These are phyloP conservation scores for Edolisoma coerulescens DNA, from an alignment of 2,113 vertebrate genomes.

Conservation along the genomic window DNA sequence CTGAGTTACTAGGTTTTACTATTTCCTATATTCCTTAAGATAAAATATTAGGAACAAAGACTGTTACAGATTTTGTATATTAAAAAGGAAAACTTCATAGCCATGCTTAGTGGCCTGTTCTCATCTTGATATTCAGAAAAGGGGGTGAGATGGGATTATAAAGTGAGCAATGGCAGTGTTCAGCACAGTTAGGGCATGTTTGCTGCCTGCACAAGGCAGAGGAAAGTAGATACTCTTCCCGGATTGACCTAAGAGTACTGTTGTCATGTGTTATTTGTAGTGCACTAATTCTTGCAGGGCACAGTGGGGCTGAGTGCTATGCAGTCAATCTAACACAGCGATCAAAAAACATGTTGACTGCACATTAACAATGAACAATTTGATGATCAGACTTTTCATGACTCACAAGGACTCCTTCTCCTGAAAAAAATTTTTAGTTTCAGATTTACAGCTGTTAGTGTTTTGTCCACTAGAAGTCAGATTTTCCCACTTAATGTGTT, in stretches of 20 bases:
- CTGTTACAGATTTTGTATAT: background rate
- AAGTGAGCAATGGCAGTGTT: background rate
- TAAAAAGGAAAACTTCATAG: background rate
- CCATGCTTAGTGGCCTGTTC: background rate
- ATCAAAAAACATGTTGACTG: background rate
- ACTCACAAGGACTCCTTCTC: background rate
- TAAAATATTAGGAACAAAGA: background rate
- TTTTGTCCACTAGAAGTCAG: conserved; percentile 5
- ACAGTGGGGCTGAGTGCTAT: background rate
- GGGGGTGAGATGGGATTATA: background rate
- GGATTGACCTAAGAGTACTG: background rate
- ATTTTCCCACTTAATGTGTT: background rate
- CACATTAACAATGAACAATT: background rate
- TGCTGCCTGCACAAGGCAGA: background rate
- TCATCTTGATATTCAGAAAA: background rate
- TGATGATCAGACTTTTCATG: background rate
- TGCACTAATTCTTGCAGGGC: background rate
- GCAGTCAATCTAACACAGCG: background rate
- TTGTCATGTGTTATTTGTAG: background rate
- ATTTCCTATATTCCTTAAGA: background rate
- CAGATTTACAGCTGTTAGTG: background rate
- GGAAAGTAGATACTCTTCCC: background rate
- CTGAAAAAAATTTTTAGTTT: background rate
- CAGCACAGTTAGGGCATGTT: background rate
- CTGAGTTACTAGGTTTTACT: background rate